phyloP scores from a whole-genome alignment of 53 echinoderm and acorn worm species.

The Apostichopus leukothele region DNA sequence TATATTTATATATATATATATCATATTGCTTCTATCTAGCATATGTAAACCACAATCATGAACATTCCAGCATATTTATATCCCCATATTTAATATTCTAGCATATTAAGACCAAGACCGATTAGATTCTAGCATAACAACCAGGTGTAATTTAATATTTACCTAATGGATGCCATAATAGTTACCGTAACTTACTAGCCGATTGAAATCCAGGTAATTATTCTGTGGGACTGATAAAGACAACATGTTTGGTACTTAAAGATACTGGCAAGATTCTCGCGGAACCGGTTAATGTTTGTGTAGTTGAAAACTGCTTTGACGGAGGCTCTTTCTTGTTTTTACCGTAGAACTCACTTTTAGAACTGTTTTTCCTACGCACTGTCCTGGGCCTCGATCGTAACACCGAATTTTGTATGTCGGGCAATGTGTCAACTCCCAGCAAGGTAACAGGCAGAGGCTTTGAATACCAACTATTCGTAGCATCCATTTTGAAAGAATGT shows the following conservation, averaged over 20 bases:
- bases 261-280: slow-evolving; percentile 27
- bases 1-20: too few species aligned
- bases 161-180: too few species aligned
- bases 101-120: too few species aligned
- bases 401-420: not conserved
- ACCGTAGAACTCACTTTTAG: not conserved
- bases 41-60: too few species aligned
- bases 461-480: not conserved
- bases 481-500: not conserved
- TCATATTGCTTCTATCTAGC: too few species aligned
- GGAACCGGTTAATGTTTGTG: not conserved
- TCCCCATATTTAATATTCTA: too few species aligned
- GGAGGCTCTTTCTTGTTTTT: not conserved
- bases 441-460: not conserved
- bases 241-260: slow-evolving; percentile 63
- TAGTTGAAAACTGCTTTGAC: not conserved
- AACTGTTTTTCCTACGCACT: not conserved
- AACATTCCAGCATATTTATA: too few species aligned
- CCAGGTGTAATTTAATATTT: too few species aligned
- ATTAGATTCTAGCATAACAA: too few species aligned
- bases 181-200: too few species aligned
- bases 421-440: slow-evolving; percentile 6
- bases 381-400: not conserved
- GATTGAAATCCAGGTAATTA: not conserved
- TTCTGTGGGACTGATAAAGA: slow-evolving; percentile 68